phyloP scores from a whole-genome alignment of 2,888 invertebrate genomes.

The Sylvicola cinctus region DNA sequence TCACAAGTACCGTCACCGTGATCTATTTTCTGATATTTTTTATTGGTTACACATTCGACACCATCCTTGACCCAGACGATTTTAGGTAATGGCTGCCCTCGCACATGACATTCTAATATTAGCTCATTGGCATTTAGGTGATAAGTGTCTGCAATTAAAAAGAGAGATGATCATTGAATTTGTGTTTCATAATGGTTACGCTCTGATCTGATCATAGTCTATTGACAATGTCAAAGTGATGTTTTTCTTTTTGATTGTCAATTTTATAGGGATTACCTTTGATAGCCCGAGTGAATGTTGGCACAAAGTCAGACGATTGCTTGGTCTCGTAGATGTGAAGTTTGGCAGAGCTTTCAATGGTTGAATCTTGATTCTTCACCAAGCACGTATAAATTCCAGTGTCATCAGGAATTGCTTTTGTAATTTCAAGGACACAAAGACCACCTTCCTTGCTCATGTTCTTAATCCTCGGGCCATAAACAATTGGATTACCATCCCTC shows the following conservation, averaged over 20 bases:
- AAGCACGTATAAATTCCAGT: conserved; percentile 62
- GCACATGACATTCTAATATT: conserved; percentile 54
- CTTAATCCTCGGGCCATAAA: conserved; percentile 18
- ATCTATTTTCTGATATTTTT: conserved; percentile 42
- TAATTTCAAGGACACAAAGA: conserved; percentile 51
- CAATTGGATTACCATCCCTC: conserved; percentile 36
- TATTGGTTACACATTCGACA: conserved; percentile 30
- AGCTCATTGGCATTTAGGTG: conserved; percentile 51
- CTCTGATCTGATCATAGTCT: too few relatives aligned
- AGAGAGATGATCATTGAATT: neutral
- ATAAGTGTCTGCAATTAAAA: conserved; percentile 38
- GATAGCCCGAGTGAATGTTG: conserved; percentile 52
- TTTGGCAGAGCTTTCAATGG: conserved; percentile 43
- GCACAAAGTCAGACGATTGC: conserved; percentile 36
- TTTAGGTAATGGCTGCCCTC: conserved; percentile 47
- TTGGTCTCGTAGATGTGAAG: conserved; percentile 42
- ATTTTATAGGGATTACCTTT: conserved; percentile 32
- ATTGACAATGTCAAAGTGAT: too few relatives aligned
- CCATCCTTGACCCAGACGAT: conserved; percentile 64
- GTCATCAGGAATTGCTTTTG: conserved; percentile 42
- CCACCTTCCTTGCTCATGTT: conserved; percentile 38
- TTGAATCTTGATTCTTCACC: conserved; percentile 53
- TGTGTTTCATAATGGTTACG: too few relatives aligned
- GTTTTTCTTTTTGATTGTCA: neutral
- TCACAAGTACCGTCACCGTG: conserved; percentile 55